Evolutionary conservation across 2,113 vertebrate species (phyloP).

Genomic region (Takifugu flavidus): DNA sequence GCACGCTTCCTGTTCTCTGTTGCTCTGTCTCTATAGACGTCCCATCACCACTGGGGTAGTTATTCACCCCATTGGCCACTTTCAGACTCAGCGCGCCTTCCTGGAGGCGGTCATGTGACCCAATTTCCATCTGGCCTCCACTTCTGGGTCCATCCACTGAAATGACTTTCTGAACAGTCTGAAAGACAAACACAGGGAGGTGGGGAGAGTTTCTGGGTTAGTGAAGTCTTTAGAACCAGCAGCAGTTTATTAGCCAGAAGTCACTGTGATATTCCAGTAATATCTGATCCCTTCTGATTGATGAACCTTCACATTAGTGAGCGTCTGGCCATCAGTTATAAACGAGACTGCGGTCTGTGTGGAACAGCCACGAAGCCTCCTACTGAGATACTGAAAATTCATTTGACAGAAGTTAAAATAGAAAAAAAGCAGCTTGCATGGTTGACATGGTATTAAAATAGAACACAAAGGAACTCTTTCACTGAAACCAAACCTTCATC

Average conservation of each 20-base stretch:
- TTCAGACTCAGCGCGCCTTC: conserved; percentile 85
- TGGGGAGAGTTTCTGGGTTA: neutral
- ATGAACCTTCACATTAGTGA: too few species aligned
- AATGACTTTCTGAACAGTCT: conserved; percentile 86
- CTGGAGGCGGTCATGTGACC: conserved; percentile 91
- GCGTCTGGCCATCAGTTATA: conserved; percentile 26
- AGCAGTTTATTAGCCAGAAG: neutral
- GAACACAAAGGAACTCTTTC: neutral
- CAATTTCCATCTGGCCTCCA: conserved; percentile 98
- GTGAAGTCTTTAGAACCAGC: conserved; percentile 5
- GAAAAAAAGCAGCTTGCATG: neutral
- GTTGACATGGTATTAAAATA: neutral
- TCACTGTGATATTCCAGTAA: too few species aligned
- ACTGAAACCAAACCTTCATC: too few species aligned
- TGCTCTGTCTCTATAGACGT: conserved; percentile 60
- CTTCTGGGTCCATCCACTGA: conserved; percentile 94
- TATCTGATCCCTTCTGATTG: too few species aligned
- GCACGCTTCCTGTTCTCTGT: conserved; percentile 71
- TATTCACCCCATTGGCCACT: conserved; percentile 84
- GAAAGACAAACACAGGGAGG: conserved; percentile 47
- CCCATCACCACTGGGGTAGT: conserved; percentile 69
- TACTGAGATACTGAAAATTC: neutral
- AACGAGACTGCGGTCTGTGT: conserved; percentile 34
- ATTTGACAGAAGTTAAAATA: neutral
- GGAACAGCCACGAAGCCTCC: neutral